Evolutionary conservation across 2,797 vertebrate species (phyloP).

Genomic region (Hydrocynus forskahlii): DNA sequence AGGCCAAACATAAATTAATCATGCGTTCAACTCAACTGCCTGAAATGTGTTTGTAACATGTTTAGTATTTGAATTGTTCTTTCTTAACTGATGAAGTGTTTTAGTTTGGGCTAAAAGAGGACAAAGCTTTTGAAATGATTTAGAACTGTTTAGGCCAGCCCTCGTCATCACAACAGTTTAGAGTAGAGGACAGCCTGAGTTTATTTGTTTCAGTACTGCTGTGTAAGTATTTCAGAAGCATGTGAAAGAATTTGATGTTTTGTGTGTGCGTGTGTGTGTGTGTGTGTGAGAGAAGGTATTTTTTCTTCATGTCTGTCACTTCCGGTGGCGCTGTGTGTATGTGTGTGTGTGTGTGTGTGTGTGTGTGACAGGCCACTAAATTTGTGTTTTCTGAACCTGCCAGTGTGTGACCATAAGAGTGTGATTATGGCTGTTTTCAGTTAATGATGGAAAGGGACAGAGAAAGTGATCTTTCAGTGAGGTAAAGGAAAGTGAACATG

Average conservation of each 20-base stretch:
- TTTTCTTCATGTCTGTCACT: slow-evolving; percentile 46
- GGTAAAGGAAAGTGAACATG: slow-evolving; percentile 55
- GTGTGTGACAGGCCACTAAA: background rate
- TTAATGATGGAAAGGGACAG: slow-evolving; percentile 29
- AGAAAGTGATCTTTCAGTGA: slow-evolving; percentile 47
- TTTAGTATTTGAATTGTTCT: no score
- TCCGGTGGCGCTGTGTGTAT: slow-evolving; percentile 21
- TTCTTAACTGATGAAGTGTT: no score
- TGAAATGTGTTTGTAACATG: no score
- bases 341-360: background rate
- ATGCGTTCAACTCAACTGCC: no score
- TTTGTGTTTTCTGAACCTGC: slow-evolving; percentile 27
- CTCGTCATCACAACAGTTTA: no score
- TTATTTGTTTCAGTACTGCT: background rate
- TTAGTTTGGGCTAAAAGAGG: no score
- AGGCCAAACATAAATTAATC: no score
- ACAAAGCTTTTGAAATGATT: no score
- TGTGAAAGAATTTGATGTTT: slow-evolving; percentile 20
- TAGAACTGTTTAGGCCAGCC: no score
- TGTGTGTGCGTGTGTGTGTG: slow-evolving; percentile 10
- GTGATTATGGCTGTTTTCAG: slow-evolving; percentile 23
- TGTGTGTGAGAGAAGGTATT: slow-evolving; percentile 41
- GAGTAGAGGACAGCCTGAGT: no score
- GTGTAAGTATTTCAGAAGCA: background rate
- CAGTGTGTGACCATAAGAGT: slow-evolving; percentile 1